phyloP scores from a whole-genome alignment of 1,140 invertebrate genomes.

The Aphelinus certus region DNA sequence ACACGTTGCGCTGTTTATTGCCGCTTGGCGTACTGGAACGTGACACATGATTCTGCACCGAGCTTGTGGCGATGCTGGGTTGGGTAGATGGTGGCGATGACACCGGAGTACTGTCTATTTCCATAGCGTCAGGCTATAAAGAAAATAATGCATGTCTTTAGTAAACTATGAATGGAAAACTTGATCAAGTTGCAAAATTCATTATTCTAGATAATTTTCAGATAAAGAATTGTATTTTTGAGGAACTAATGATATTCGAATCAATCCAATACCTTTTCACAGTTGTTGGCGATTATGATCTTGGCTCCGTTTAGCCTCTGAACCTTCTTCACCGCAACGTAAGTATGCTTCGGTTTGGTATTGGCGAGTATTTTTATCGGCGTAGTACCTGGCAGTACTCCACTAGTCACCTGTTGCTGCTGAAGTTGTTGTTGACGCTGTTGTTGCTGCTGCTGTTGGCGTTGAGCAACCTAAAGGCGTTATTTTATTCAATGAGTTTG shows the following conservation, averaged over 20 bases:
- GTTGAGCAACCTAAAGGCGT: constrained; percentile 68
- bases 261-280: constrained; percentile 56
- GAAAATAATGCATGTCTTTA: background rate
- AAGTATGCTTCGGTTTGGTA: constrained; percentile 63
- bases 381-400: constrained; percentile 58
- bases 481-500: no score
- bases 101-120: constrained; percentile 49
- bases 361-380: constrained; percentile 54
- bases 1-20: constrained; percentile 45
- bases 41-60: background rate
- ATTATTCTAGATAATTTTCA: background rate
- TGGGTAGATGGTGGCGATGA: background rate
- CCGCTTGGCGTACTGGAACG: background rate
- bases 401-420: constrained; percentile 42
- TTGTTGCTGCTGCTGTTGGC: constrained; percentile 69
- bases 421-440: constrained; percentile 68
- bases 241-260: background rate
- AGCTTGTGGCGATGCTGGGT: background rate
- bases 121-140: constrained; percentile 58
- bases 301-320: constrained; percentile 65
- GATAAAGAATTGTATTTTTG: no score
- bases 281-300: constrained; percentile 62
- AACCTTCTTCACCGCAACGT: constrained; percentile 60
- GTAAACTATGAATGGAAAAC: no score
- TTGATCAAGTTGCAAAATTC: no score